Evolutionary conservation across 2,888 invertebrate species (phyloP).

Genomic region (Athalia circularis): DNA sequence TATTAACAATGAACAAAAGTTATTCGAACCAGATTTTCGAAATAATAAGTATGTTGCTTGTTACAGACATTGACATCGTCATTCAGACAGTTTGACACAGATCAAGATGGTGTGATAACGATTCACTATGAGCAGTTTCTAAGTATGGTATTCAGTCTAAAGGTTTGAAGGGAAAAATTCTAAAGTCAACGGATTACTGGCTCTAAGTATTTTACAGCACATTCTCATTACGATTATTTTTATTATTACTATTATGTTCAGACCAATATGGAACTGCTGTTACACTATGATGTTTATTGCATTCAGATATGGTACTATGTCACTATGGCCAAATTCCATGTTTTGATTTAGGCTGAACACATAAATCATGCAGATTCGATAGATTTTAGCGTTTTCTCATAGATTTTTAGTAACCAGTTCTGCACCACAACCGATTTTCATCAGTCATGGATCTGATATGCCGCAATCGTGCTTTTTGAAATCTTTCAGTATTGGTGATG

Average conservation of each 20-base stretch:
- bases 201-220: slow-evolving; percentile 36
- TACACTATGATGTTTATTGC: slow-evolving; percentile 20
- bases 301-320: neutral
- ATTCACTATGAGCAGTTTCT: slow-evolving; percentile 97
- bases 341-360: neutral
- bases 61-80: slow-evolving; percentile 91
- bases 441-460: neutral
- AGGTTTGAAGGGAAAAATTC: slow-evolving; percentile 76
- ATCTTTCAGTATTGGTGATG: slow-evolving; percentile 10
- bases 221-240: slow-evolving; percentile 41
- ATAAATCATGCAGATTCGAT: neutral
- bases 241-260: slow-evolving; percentile 35
- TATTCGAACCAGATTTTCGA: too few relatives aligned
- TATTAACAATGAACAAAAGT: too few relatives aligned
- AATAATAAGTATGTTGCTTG: slow-evolving; percentile 56
- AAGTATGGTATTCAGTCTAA: slow-evolving; percentile 90
- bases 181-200: neutral
- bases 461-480: slow-evolving; percentile 10
- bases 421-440: neutral
- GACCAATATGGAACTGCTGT: slow-evolving; percentile 27
- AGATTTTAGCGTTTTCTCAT: too few relatives aligned
- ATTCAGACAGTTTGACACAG: slow-evolving; percentile 92
- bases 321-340: too few relatives aligned
- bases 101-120: slow-evolving; percentile 95
- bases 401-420: neutral